Percentiles rank a stretch among this genome's conserved stretches.
Evolutionary conservation across 37 sponge, comb jelly and placozoan species (phyloP).

Genomic region (Aplysina aerophoba): DNA sequence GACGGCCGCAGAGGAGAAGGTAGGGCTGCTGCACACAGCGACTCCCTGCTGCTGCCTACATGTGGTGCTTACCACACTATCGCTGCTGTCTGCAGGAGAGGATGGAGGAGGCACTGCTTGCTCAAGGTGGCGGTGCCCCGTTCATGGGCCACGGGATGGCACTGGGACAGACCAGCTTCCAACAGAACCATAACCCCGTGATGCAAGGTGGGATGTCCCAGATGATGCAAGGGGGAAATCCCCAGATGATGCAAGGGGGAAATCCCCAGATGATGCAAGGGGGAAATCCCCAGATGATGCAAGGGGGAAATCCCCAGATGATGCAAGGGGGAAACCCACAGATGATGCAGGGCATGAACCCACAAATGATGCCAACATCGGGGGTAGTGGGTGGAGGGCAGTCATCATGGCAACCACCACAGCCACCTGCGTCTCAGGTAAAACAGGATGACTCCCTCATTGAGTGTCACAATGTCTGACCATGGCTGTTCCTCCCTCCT

Average conservation of each 20-base stretch:
- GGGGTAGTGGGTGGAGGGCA: slow-evolving; percentile 11
- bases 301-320: slow-evolving; percentile 24
- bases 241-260: slow-evolving; percentile 29
- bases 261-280: slow-evolving; percentile 35
- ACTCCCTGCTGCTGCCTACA: too few relatives aligned
- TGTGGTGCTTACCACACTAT: too few relatives aligned
- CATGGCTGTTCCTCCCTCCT: slow-evolving; percentile 9
- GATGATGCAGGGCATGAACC: slow-evolving; percentile 4
- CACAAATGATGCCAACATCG: not conserved
- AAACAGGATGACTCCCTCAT: not conserved
- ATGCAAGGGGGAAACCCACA: slow-evolving; percentile 10
- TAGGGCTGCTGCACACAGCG: not conserved
- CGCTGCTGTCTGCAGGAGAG: too few relatives aligned
- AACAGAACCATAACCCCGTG: not conserved
- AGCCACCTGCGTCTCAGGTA: not conserved
- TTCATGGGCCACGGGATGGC: too few relatives aligned
- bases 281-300: slow-evolving; percentile 16
- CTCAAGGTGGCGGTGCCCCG: too few relatives aligned
- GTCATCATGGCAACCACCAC: slow-evolving; percentile 16
- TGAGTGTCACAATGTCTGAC: slow-evolving; percentile 2
- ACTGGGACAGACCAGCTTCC: not conserved
- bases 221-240: slow-evolving; percentile 19
- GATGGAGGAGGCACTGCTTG: too few relatives aligned
- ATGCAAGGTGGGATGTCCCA: slow-evolving; percentile 19
- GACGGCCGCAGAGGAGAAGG: not conserved